Evolutionary conservation across 2,113 vertebrate species (phyloP).

Genomic region (Catharus bicknelli): DNA sequence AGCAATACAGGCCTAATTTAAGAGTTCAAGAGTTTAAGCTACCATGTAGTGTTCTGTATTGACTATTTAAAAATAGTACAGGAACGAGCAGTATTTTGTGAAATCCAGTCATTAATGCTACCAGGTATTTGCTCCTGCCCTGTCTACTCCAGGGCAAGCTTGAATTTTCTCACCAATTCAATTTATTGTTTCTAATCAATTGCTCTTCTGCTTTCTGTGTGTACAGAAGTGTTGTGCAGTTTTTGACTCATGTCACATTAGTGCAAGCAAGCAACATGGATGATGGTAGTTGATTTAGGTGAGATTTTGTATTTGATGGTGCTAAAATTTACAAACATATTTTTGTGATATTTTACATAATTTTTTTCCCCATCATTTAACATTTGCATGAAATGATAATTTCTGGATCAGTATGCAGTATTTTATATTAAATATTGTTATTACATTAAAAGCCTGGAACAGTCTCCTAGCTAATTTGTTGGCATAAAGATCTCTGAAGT

Average conservation of each 20-base stretch:
- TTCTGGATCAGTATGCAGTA: not conserved
- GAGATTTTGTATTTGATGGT: not conserved
- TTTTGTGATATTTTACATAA: not conserved
- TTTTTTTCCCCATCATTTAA: not conserved
- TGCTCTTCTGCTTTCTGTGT: not conserved
- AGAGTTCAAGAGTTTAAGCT: not conserved
- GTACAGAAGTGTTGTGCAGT: not conserved
- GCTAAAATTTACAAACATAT: not conserved
- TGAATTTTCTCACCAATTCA: not conserved
- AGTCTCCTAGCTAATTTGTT: not conserved
- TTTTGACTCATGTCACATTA: not conserved
- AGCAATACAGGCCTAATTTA: not conserved
- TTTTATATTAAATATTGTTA: conserved; percentile 9
- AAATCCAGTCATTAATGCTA: not conserved
- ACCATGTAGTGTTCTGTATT: not conserved
- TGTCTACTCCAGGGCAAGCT: not conserved
- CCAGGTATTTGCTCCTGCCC: not conserved
- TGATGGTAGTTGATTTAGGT: not conserved
- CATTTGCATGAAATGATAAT: not conserved
- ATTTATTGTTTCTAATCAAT: not conserved
- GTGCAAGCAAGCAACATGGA: not conserved
- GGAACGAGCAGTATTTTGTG: not conserved
- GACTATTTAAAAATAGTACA: not conserved
- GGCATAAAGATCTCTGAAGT: not conserved
- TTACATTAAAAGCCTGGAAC: not conserved